Conservation (phyloP, 2,888 invertebrate species). For the Drosophila neotestacea region DNA sequence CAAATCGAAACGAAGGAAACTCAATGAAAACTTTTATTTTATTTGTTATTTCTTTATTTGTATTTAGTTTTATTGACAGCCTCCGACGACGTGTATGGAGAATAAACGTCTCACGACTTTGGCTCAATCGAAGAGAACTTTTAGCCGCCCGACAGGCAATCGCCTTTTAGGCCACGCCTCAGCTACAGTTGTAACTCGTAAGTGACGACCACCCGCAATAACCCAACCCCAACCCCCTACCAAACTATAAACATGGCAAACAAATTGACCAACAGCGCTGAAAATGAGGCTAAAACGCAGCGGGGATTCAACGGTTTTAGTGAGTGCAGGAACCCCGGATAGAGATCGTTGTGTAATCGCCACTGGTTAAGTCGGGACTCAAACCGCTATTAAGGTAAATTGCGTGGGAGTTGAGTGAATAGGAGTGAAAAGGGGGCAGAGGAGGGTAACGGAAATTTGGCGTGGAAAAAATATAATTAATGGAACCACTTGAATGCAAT, state of each 20-base stretch:
- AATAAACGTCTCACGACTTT: constrained; percentile 39
- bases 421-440: not conserved
- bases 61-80: constrained; percentile 39
- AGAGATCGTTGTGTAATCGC: constrained; percentile 35
- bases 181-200: constrained; percentile 7
- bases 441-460: constrained; percentile 9
- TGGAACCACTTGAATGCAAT: constrained; percentile 77
- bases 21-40: constrained; percentile 18
- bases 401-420: constrained; percentile 30
- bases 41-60: constrained; percentile 1
- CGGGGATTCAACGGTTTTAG: constrained; percentile 25
- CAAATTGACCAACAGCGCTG: constrained; percentile 20
- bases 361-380: constrained; percentile 28
- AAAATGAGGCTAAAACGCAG: constrained; percentile 51
- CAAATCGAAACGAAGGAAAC: constrained; percentile 38
- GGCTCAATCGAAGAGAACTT: constrained; percentile 22
- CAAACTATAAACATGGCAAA: not conserved
- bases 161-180: constrained; percentile 18
- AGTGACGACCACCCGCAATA: constrained; percentile 7
- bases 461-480: constrained; percentile 72
- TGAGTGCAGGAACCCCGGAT: constrained; percentile 19
- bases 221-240: not conserved
- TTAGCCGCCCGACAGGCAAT: not conserved
- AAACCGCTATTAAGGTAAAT: constrained; percentile 38
- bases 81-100: constrained; percentile 35